A percentile compares a stretch with the other conserved stretches of the same genome.
These are phyloP conservation scores for Aphaenogaster ashmeadi DNA, from an alignment of 1,140 invertebrate species.

Conservation along the genomic window DNA sequence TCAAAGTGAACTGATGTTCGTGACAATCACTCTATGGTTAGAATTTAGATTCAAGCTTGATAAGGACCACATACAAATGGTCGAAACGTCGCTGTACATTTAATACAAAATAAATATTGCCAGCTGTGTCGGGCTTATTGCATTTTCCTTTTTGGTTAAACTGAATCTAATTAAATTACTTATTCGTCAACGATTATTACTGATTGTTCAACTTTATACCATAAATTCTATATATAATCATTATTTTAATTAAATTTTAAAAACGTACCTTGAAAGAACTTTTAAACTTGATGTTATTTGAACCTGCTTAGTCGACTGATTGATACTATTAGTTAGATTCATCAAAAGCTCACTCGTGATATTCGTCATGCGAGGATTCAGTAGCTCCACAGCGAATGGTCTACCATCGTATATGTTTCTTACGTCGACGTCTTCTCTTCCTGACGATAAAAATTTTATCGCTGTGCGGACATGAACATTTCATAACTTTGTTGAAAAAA, in stretches of 20 bases:
- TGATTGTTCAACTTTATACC: neutral
- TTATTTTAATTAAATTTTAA: neutral
- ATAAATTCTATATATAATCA: slow-evolving; percentile 20
- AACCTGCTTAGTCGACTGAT: slow-evolving; percentile 88
- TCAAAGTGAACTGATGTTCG: no score
- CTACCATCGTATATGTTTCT: slow-evolving; percentile 94
- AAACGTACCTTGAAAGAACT: slow-evolving; percentile 88
- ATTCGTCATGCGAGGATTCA: slow-evolving; percentile 89
- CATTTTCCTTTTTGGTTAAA: no score
- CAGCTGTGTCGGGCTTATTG: no score
- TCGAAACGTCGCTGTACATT: no score
- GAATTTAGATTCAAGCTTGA: no score
- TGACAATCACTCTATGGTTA: no score
- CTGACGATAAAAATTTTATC: slow-evolving; percentile 94
- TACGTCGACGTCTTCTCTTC: slow-evolving; percentile 98
- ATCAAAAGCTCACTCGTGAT: slow-evolving; percentile 87
- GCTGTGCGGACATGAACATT: slow-evolving; percentile 77
- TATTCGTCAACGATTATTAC: neutral
- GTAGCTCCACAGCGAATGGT: slow-evolving; percentile 95
- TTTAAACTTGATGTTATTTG: slow-evolving; percentile 90
- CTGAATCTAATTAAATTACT: neutral
- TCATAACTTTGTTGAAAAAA: neutral
- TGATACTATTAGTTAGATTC: slow-evolving; percentile 89
- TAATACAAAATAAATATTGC: no score
- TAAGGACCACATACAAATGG: no score